Base-by-base conservation (phyloP, 2,113 vertebrate species). In the Gambusia affinis region DNA sequence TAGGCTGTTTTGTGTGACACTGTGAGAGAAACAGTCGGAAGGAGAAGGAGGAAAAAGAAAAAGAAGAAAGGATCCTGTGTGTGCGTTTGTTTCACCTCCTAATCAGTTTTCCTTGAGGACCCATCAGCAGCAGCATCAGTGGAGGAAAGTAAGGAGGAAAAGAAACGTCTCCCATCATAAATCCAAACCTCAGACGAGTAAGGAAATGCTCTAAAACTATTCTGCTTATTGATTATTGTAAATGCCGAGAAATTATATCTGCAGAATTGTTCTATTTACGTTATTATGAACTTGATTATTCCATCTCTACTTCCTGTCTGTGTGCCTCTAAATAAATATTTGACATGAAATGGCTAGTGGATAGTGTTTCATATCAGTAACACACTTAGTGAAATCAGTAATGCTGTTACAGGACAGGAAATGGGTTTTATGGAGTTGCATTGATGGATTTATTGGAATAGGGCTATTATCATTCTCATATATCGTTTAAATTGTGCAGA, bases 61-160 rank as follows among this genome's bases (percentile, higher is more conserved):
- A 42, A 42, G 39, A 79, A 78, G 72, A 79, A 82, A 76, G 72
- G 64, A 86, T 83, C 19, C 80, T 62, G 87, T 88, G 85, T 60
- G 87, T 87, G 84, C 74, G 86, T 86, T 91, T 39, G 63, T 90
- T 90, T 92, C 78, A 91, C 87, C 90, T 91, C 84, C 82, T 88
- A 89, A 93, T 94, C 88, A 89, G 76, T 91, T 90, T 88, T 92
- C 84, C 88, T 76, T 39, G 35, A 81, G 80, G 88, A 91, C 88
- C 81, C 75, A 35, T 90, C 87, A 87, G 83, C 79, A 68, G 69
- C 90, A 83, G 90, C 89, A 86, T 88, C 78, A 77, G 65, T 76
- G 73, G 75, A 85, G 84, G 64, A 73, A 82, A 86, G 79, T 44
- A 39, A 57, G 60, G 61, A 84, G 83, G 37, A 29, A 69, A 79